Evolutionary conservation across 2,113 vertebrate genomes (phyloP), one percentile per base, ranked within the genome.

Genomic region (Megaptera novaeangliae): DNA sequence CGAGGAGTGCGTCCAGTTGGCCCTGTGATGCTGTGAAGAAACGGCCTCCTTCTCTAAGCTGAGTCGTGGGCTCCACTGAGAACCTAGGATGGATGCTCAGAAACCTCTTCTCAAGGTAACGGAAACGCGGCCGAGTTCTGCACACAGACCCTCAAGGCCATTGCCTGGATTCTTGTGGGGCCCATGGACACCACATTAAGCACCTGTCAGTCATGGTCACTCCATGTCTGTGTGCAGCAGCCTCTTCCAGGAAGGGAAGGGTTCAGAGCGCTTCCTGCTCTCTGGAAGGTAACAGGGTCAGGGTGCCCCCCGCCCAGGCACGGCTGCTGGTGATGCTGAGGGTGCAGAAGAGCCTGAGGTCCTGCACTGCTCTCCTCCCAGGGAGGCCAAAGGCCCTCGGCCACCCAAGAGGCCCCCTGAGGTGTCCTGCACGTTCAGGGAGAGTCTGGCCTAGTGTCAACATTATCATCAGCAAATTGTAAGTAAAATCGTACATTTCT

Each of bases 181-280:
- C 27, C 57, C 21, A 3, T 8, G 23, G 20, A 27, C 36, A n/a
- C 36, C 82, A 41, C 14, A 3, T 41, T 34, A 27, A 55, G 63
- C 61, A 3, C 0, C 36, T 44, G 21, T 27, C 46, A 36, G 71
- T 44, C 34, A 34, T 6, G 29, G 46, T 29, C 10, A 5, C 29
- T 55, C n/a, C 57, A 3, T 0, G 0, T 20, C 1, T 3, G 8
- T 20, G 36, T 14, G 59, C 29, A 5, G 9, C 23, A n/a, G 49
- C 39, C 8, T 64, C 34, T 81, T 5, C 12, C 29, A 36, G 27
- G 13, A 44, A 91, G 36, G 75, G 46, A 68, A 34, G 52, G 63
- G 15, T n/a, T 29, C 64, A 23, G 23, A 39, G n/a, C 29, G 55
- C 66, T 18, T 27, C 20, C 34, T 52, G 34, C 81, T 46, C n/a